phyloP scores from a whole-genome alignment of 2,113 vertebrate species.

The Shinisaurus crocodilurus region DNA sequence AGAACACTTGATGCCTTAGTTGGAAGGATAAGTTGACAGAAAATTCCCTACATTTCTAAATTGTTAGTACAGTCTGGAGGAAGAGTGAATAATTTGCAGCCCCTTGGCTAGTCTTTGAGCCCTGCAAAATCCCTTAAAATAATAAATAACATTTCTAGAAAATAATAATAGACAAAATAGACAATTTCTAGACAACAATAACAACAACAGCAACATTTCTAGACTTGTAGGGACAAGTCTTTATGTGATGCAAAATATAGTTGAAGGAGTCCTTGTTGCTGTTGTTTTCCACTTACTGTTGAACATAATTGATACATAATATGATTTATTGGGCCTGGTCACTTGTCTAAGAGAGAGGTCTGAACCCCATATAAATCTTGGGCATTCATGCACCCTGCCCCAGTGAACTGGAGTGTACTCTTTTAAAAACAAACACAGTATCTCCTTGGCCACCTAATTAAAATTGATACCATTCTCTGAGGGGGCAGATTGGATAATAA shows the following conservation, averaged over 20 bases:
- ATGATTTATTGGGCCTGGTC: neutral
- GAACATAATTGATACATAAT: neutral
- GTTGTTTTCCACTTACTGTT: neutral
- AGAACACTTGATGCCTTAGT: neutral
- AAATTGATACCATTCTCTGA: neutral
- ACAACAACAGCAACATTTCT: no score
- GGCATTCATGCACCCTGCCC: neutral
- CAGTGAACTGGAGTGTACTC: neutral
- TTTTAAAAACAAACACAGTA: neutral
- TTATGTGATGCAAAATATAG: neutral
- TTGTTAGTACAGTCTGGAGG: slow-evolving; percentile 45
- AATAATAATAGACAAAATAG: no score
- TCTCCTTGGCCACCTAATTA: neutral
- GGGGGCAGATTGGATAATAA: neutral
- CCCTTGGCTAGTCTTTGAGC: neutral
- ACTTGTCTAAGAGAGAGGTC: neutral
- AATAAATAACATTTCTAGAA: neutral
- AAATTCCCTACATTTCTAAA: slow-evolving; percentile 42
- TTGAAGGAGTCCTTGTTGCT: neutral
- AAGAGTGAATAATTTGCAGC: neutral
- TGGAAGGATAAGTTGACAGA: slow-evolving; percentile 1
- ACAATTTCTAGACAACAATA: no score
- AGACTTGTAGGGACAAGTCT: neutral
- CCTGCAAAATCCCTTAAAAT: neutral
- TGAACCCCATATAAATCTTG: neutral